These are phyloP conservation scores for Bos javanicus DNA, from an alignment of 2,113 vertebrate species.

Conservation along the genomic window DNA sequence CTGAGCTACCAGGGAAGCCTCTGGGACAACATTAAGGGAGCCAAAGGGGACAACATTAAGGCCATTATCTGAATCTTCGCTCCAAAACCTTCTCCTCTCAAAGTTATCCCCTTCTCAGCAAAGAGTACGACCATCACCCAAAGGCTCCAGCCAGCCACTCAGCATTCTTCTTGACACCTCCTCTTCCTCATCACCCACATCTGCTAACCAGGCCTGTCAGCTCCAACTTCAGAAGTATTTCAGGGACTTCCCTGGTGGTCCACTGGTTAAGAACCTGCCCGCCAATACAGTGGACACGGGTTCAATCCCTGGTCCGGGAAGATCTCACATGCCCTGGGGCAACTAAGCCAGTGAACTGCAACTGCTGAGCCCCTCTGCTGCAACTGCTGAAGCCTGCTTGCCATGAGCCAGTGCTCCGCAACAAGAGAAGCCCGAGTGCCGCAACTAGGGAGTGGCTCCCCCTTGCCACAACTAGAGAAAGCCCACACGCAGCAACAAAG, in stretches of 20 bases:
- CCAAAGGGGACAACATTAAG: neutral
- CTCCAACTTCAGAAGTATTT: neutral
- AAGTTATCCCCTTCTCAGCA: neutral
- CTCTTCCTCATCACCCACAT: neutral
- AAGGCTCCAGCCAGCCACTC: neutral
- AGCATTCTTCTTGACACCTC: too few species aligned
- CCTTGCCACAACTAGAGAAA: neutral
- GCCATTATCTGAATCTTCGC: neutral
- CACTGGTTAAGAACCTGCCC: neutral
- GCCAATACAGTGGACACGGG: neutral
- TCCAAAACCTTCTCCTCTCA: neutral
- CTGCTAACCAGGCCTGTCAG: neutral
- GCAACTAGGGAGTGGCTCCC: neutral
- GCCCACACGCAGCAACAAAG: neutral
- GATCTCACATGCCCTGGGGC: neutral
- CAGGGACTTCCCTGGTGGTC: neutral
- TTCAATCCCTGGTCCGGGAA: neutral
- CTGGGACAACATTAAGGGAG: neutral
- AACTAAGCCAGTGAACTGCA: neutral
- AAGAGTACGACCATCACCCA: neutral
- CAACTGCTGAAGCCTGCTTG: neutral
- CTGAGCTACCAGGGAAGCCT: neutral
- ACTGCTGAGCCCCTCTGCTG: neutral
- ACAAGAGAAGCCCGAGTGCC: neutral
- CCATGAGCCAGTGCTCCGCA: accelerated